phyloP scores from a whole-genome alignment of 2,888 invertebrate genomes.

The Dasysyrphus tricinctus region DNA sequence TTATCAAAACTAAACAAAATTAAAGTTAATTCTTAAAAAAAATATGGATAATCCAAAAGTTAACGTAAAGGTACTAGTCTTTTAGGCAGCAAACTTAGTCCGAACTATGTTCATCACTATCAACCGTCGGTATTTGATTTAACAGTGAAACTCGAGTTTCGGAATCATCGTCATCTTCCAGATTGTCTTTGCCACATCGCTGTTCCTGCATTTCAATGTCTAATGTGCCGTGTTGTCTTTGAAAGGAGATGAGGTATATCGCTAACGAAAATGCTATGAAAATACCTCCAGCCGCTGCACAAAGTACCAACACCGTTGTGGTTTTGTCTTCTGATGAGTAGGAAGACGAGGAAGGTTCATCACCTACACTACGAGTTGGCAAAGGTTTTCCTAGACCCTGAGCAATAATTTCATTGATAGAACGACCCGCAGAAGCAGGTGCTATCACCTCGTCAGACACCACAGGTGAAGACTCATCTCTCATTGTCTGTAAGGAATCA shows the following conservation, averaged over 20 bases:
- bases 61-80: not conserved
- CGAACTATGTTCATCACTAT: constrained; percentile 64
- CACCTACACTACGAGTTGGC: constrained; percentile 67
- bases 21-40: constrained; percentile 30
- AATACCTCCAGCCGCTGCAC: constrained; percentile 79
- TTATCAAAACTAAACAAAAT: constrained; percentile 17
- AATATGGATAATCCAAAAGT: constrained; percentile 13
- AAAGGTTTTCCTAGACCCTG: constrained; percentile 76
- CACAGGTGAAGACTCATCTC: constrained; percentile 62
- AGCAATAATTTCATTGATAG: constrained; percentile 79
- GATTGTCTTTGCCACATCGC: constrained; percentile 80
- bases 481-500: constrained; percentile 69
- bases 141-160: constrained; percentile 79
- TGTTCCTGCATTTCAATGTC: constrained; percentile 83
- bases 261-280: constrained; percentile 79
- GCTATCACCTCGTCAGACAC: constrained; percentile 73
- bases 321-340: constrained; percentile 77
- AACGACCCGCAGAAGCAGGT: constrained; percentile 78
- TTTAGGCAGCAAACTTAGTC: constrained; percentile 38
- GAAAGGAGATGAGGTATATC: constrained; percentile 80
- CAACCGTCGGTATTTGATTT: constrained; percentile 51
- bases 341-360: constrained; percentile 51
- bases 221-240: constrained; percentile 80
- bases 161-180: constrained; percentile 80
- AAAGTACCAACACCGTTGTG: constrained; percentile 78